Conservation (phyloP, 2,888 invertebrate species). For the Drosophila meridiana region DNA sequence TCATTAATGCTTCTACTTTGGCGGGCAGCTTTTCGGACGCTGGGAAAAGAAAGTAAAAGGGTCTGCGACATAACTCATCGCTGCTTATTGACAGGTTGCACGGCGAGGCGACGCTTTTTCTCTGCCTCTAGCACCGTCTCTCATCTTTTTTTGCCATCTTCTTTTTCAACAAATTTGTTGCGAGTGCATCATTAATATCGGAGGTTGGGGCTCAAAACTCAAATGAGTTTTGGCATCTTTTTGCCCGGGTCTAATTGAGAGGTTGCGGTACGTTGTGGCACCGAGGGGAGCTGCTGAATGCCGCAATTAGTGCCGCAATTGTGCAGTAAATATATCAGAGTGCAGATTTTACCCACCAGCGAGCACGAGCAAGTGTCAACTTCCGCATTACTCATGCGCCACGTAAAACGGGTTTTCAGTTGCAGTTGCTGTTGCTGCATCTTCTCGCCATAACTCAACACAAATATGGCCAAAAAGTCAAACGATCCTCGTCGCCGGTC, state of each 20-base stretch:
- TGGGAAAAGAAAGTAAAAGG: constrained; percentile 75
- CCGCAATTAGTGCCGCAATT: constrained; percentile 64
- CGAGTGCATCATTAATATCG: constrained; percentile 43
- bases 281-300: constrained; percentile 45
- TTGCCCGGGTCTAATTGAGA: constrained; percentile 43
- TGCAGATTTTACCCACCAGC: constrained; percentile 70
- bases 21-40: constrained; percentile 29
- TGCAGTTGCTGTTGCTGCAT: constrained; percentile 50
- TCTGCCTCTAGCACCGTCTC: background rate
- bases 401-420: constrained; percentile 56
- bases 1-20: constrained; percentile 51
- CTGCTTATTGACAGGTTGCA: constrained; percentile 64
- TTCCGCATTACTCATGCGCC: constrained; percentile 78
- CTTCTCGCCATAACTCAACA: constrained; percentile 76
- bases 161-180: constrained; percentile 31
- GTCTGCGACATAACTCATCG: constrained; percentile 72
- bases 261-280: background rate
- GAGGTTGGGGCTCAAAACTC: constrained; percentile 20
- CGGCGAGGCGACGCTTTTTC: constrained; percentile 22
- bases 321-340: constrained; percentile 68
- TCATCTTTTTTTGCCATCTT: constrained; percentile 6
- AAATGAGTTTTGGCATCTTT: constrained; percentile 46
- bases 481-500: constrained; percentile 69
- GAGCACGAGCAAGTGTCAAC: constrained; percentile 72
- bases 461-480: constrained; percentile 79